phyloP scores from a whole-genome alignment of 2,797 vertebrate genomes.

The Phrynocephalus forsythii region DNA sequence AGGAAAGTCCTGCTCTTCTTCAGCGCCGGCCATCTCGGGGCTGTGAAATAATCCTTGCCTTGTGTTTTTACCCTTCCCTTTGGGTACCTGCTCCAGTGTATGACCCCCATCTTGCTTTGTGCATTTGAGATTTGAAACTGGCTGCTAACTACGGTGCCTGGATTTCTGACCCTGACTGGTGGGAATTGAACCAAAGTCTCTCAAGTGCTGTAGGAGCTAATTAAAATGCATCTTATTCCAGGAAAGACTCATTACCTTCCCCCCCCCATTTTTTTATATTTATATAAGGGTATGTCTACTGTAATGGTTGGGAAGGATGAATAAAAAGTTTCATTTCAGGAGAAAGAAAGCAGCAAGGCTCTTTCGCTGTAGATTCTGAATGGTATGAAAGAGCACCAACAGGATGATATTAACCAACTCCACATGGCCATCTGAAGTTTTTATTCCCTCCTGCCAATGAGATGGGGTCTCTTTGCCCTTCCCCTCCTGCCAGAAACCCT shows the following conservation, averaged over 20 bases:
- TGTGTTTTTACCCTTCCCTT: conserved; percentile 75
- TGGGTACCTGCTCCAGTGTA: conserved; percentile 72
- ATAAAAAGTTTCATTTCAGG: conserved; percentile 67
- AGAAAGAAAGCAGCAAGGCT: conserved; percentile 59
- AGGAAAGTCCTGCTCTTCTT: conserved; percentile 64
- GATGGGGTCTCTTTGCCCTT: not conserved
- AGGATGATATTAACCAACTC: conserved; percentile 68
- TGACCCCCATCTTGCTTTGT: conserved; percentile 73
- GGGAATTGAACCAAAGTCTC: conserved; percentile 81
- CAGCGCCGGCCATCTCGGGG: conserved; percentile 59
- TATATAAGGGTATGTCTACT: conserved; percentile 72
- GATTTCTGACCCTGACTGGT: conserved; percentile 81
- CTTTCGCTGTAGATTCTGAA: conserved; percentile 73
- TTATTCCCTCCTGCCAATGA: conserved; percentile 44
- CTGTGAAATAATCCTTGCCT: conserved; percentile 72
- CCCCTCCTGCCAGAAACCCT: not conserved
- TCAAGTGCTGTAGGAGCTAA: conserved; percentile 80
- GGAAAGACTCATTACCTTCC: conserved; percentile 72
- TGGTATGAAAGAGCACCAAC: conserved; percentile 70
- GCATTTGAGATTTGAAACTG: conserved; percentile 80
- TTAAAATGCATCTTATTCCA: conserved; percentile 83
- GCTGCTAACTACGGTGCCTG: conserved; percentile 78
- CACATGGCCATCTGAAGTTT: conserved; percentile 54
- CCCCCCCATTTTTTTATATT: conserved; percentile 57
- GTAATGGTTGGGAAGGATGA: conserved; percentile 74